Base-by-base conservation (phyloP, 2,113 vertebrate genomes). In the Pygoscelis adeliae region DNA sequence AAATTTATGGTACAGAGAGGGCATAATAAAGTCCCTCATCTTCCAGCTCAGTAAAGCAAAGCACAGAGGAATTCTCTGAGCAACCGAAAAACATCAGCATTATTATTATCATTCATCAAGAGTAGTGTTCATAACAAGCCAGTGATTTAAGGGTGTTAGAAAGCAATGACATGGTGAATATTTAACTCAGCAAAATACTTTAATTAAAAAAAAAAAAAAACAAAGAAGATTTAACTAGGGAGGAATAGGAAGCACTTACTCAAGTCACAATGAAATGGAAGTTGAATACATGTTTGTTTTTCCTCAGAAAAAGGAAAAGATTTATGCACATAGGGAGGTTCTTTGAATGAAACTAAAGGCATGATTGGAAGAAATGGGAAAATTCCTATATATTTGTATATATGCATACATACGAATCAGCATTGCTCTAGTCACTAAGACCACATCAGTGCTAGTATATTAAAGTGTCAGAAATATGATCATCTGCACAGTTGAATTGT, bases 1-100 rank as follows among this genome's bases (percentile, higher is more conserved):
- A 56, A 76, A 63, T 93, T 89, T 84, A 93, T 79, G 77, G 69
- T 21, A 92, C 40, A 70, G 36, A 66, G n/a, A 59, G 27, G 32
- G 14, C 15, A 53, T 74, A 87, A 92, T 96, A 94, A 91, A 87
- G 30, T 84, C 63, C 70, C 73, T 93, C 78, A 92, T 95, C 87
- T 97, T 96, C 81, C 93, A 94, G 77, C 30, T 96, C 95, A 94
- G 83, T 96, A 96, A 96, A 95, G 87, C 92, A 95, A 89, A 95
- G 25, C 80, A 79, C 22, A 50, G 52, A 81, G 42, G 73, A 92
- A 46, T 87, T 73, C 42, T 66, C 63, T 63, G 71, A 74, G 36
- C 36, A 81, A 30, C 19, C 1, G 1, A 78, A 88, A 29, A 79
- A 52, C 50, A 86, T 29, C 76, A 87, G 2, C 21, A 59, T 73